Evolutionary conservation across 2,113 vertebrate species (phyloP).

Genomic region (Dicrurus megarhynchus): DNA sequence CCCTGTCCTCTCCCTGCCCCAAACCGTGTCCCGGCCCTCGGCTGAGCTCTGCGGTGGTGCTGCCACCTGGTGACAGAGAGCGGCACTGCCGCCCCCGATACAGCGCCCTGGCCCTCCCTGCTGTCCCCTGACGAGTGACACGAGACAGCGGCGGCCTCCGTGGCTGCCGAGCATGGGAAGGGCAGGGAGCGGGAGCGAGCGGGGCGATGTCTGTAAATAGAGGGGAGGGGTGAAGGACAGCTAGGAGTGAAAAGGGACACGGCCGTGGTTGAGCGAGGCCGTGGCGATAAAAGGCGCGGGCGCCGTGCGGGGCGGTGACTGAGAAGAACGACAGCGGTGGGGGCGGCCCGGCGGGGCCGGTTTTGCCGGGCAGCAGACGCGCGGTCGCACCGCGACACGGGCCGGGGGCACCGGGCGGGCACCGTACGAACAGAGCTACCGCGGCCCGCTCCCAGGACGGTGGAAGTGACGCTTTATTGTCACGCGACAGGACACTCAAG

Average conservation of each 20-base stretch:
- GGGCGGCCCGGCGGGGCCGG: too few relatives aligned
- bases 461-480: neutral
- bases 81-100: neutral
- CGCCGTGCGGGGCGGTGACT: neutral
- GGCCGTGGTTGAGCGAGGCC: neutral
- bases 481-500: neutral
- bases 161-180: neutral
- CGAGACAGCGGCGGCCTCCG: neutral
- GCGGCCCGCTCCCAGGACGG: rapidly evolving
- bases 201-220: neutral
- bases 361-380: neutral
- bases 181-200: neutral
- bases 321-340: rapidly evolving
- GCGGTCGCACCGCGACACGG: neutral
- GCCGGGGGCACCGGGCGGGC: neutral
- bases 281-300: neutral
- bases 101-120: neutral
- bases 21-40: rapidly evolving
- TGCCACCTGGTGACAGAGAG: neutral
- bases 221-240: too few relatives aligned
- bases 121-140: neutral
- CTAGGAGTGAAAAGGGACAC: neutral
- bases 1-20: neutral
- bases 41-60: neutral
- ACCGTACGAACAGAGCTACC: too few relatives aligned